phyloP scores from a whole-genome alignment of 1,140 invertebrate species.

The Microplitis demolitor region DNA sequence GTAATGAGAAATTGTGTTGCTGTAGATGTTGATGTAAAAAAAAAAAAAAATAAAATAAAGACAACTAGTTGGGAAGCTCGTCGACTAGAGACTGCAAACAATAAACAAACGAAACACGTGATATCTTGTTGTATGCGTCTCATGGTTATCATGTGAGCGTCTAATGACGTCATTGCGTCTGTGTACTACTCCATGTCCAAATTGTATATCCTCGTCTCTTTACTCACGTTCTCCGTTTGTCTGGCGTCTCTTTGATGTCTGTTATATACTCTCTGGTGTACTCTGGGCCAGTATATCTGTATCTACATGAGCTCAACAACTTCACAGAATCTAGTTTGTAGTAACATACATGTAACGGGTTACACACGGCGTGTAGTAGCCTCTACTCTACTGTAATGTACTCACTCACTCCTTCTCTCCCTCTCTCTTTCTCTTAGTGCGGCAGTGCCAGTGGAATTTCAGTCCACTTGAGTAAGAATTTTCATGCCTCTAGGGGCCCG shows the following conservation, averaged over 20 bases:
- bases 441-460: too few relatives aligned
- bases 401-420: too few relatives aligned
- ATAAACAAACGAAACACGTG: neutral
- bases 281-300: constrained; percentile 32
- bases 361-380: neutral
- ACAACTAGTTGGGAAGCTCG: neutral
- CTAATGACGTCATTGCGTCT: constrained; percentile 46
- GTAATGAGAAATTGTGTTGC: too few relatives aligned
- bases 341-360: constrained; percentile 1
- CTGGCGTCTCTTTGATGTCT: constrained; percentile 52
- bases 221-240: constrained; percentile 37
- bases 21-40: too few relatives aligned
- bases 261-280: constrained; percentile 26
- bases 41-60: too few relatives aligned
- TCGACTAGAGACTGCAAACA: neutral
- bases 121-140: constrained; percentile 5
- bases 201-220: constrained; percentile 40
- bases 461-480: too few relatives aligned
- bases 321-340: neutral
- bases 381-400: too few relatives aligned
- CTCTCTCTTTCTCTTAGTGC: too few relatives aligned
- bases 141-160: constrained; percentile 30
- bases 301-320: neutral
- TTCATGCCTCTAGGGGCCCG: too few relatives aligned
- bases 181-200: constrained; percentile 50